Conservation (phyloP, 1,140 invertebrate genomes). For the fruit fly (Drosophila melanogaster) region Release_6_plus_ISO1_MT NT_033777.3:7438501-7439000, state of each 20-base stretch:
- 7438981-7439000: slow-evolving; percentile 60
- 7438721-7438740: slow-evolving; percentile 24
- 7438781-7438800: slow-evolving; percentile 42
- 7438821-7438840: slow-evolving; percentile 58
- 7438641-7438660: slow-evolving; percentile 28
- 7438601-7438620: neutral
- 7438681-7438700: slow-evolving; percentile 30
- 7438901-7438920: slow-evolving; percentile 53
- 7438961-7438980: slow-evolving; percentile 48
- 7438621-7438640: neutral
- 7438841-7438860: slow-evolving; percentile 67
- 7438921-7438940: slow-evolving; percentile 53
- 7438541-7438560: neutral
- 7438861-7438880: slow-evolving; percentile 33
- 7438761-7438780: slow-evolving; percentile 20
- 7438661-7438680: slow-evolving; percentile 20
- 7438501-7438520: no score
- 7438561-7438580: neutral
- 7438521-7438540: neutral
- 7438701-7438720: slow-evolving; percentile 1
- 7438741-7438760: slow-evolving; percentile 42
- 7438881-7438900: slow-evolving; percentile 30
- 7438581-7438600: neutral
- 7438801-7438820: slow-evolving; percentile 61
- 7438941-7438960: slow-evolving; percentile 70